Base-by-base conservation (phyloP, 2,888 invertebrate genomes). In the Drosophila maculinotata region DNA sequence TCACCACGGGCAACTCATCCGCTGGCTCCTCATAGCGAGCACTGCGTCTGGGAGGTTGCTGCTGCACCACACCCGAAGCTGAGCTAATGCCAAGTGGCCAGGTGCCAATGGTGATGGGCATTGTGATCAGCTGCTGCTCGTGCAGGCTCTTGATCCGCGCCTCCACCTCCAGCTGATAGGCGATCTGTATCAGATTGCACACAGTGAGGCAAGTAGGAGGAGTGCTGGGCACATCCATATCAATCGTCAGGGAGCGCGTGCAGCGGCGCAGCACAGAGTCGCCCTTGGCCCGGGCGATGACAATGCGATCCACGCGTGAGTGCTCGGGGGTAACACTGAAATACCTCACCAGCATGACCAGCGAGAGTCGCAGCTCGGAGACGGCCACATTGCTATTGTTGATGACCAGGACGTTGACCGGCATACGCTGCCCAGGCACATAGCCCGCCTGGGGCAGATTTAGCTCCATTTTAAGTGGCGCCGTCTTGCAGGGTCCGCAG, bases 301-400 rank as follows among this genome's bases (percentile, higher is more conserved):
- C 68, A 35, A 90, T 84, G n/a, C 86, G 85, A 57, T 90, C 88
- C 3, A 88, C 80, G 1, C 84, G 76, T 0, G 83, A 76, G 3
- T 76, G 75, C 4, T 69, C 73, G 0, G 80, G 85, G 1, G 54
- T 66, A 0, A 78, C 54, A 38, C 90, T 87, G 10, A 74, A 85
- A 12, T 89, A 89, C 2, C 89, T 80, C 0, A 90, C 80, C 10
- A 89, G 59, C 84, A 90, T 90, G 6, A 89, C 73, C 2, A 90
- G 58, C 0, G 81, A 65, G 12, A 90, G 76, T 0, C 68, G 51
- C n/a, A 90, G 58, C 25, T 83, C 84, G 0, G 89, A 80, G 1
- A 90, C 81, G 3, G 81, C 74, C 9, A 86, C 79, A n/a, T 58
- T 92, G 17, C 93, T 94, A 36, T 92, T 92, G 89, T 95, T 95